A percentile compares a stretch with the other conserved stretches of the same genome.
Conservation (phyloP, 1,140 invertebrate species). For the Propsilocerus akamusi region DNA sequence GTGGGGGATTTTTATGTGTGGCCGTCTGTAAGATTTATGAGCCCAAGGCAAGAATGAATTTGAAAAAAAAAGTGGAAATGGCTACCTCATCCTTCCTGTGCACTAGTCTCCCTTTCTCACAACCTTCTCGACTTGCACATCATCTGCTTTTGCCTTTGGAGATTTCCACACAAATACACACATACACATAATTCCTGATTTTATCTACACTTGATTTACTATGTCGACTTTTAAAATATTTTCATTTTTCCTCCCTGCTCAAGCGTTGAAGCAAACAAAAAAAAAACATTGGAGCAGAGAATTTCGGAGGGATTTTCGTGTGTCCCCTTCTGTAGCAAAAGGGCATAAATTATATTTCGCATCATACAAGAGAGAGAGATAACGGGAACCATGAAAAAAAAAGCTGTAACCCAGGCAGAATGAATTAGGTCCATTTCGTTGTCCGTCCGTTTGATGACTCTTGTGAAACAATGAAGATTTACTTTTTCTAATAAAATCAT, state of each 20-base stretch:
- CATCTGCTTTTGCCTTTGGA: not conserved
- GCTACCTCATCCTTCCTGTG: not conserved
- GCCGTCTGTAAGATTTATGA: not conserved
- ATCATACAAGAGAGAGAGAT: not conserved
- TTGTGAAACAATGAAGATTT: constrained; percentile 1
- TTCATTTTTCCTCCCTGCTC: not conserved
- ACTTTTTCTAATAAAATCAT: not conserved
- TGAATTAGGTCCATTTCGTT: no score
- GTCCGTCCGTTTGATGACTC: not conserved
- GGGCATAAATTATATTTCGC: not conserved
- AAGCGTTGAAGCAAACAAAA: no score
- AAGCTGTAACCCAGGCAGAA: not conserved
- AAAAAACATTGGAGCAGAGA: not conserved
- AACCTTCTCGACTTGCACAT: not conserved
- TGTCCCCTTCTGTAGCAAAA: not conserved
- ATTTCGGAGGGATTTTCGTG: not conserved
- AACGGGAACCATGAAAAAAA: not conserved
- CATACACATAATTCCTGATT: not conserved
- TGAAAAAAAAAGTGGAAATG: not conserved
- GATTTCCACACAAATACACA: not conserved
- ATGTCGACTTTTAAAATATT: constrained; percentile 3
- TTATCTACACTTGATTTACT: constrained; percentile 2
- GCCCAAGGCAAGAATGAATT: not conserved
- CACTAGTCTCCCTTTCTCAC: not conserved
- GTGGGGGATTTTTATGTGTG: no score